Evolutionary conservation across 2,113 vertebrate species (phyloP).

Genomic region (Hemiscyllium ocellatum): DNA sequence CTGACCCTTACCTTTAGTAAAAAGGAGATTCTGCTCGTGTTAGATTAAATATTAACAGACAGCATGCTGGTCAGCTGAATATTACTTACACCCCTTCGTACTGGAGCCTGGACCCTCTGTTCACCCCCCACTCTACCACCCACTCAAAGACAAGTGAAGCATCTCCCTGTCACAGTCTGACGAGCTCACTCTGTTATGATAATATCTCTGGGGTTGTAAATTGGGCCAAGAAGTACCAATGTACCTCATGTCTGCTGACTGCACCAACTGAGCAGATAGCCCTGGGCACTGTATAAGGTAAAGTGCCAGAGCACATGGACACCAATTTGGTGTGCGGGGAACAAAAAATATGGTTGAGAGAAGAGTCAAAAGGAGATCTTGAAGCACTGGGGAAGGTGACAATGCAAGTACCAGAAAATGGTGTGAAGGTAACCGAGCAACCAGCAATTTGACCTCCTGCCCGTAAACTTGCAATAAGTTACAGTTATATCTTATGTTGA

Average conservation of each 20-base stretch:
- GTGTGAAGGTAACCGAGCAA: background rate
- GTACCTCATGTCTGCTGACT: background rate
- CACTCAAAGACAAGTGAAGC: background rate
- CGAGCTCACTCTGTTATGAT: background rate
- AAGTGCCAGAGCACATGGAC: background rate
- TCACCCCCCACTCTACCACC: too few relatives aligned
- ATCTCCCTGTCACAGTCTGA: background rate
- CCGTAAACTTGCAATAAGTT: background rate
- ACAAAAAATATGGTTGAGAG: background rate
- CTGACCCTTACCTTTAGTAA: background rate
- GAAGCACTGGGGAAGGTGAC: too few relatives aligned
- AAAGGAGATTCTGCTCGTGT: background rate
- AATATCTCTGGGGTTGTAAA: background rate
- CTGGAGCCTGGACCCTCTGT: background rate
- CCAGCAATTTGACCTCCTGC: background rate
- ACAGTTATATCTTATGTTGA: background rate
- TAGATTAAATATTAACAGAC: too few relatives aligned
- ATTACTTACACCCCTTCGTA: background rate
- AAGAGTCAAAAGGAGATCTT: background rate
- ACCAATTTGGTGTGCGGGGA: background rate
- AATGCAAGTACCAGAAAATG: background rate
- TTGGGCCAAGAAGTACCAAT: background rate
- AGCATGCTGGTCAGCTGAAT: background rate
- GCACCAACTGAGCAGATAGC: background rate
- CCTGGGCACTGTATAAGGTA: background rate